These are phyloP conservation scores for Lampris megalopsis DNA, from an alignment of 2,113 vertebrate genomes.

Conservation along the genomic window DNA sequence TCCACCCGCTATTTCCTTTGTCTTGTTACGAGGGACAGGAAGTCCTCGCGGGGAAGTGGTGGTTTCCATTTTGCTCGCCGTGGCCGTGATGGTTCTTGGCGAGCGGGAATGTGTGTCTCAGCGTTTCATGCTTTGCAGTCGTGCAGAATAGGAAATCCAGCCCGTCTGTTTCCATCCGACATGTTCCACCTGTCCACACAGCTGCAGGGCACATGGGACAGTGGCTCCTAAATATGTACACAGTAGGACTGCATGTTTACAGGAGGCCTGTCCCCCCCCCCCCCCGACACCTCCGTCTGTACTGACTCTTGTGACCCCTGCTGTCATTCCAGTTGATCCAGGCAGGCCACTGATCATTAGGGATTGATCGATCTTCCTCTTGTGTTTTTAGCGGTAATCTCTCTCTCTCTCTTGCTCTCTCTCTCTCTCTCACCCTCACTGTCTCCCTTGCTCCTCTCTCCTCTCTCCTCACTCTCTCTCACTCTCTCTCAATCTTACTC, in stretches of 20 bases:
- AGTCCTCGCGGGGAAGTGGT: neutral
- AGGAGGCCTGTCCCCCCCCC: conserved; percentile 35
- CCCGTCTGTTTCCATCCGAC: conserved; percentile 30
- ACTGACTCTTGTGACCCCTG: conserved; percentile 52
- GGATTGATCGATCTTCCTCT: conserved; percentile 20
- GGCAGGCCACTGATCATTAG: conserved; percentile 40
- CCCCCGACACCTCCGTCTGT: conserved; percentile 48
- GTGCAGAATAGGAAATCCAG: conserved; percentile 35
- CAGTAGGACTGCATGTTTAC: conserved; percentile 19
- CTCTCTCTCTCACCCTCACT: neutral
- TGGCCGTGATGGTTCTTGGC: neutral
- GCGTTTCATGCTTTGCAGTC: neutral
- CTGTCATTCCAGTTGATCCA: conserved; percentile 45
- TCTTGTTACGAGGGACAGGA: neutral
- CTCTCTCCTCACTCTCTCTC: neutral
- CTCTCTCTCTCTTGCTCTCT: neutral
- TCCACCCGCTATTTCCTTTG: neutral
- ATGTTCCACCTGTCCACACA: conserved; percentile 28
- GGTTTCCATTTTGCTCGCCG: neutral
- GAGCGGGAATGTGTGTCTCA: neutral
- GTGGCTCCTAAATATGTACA: conserved; percentile 37
- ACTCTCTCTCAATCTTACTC: too few species aligned
- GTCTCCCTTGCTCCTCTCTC: neutral
- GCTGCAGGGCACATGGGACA: conserved; percentile 23
- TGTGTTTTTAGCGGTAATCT: conserved; percentile 28